phyloP scores from a whole-genome alignment of 2,888 invertebrate genomes.

The Eupithecia pulchellata region DNA sequence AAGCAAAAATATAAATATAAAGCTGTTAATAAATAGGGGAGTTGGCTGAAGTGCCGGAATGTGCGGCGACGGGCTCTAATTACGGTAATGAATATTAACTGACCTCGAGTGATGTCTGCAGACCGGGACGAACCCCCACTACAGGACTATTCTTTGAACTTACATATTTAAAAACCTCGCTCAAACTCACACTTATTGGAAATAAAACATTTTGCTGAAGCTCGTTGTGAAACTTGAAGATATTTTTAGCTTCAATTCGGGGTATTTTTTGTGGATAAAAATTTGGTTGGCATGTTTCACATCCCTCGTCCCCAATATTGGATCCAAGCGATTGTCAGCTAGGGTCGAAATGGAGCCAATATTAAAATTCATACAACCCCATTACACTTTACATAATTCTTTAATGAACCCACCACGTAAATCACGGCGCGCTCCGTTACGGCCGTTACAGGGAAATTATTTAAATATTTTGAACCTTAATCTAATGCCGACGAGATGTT shows the following conservation, averaged over 20 bases:
- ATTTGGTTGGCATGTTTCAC: constrained; percentile 22
- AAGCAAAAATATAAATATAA: constrained; percentile 24
- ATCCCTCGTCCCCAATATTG: constrained; percentile 41
- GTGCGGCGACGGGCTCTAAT: constrained; percentile 50
- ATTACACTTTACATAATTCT: constrained; percentile 54
- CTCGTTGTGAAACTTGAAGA: not conserved
- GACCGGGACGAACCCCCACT: not conserved
- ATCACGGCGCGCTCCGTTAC: constrained; percentile 30
- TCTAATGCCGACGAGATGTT: constrained; percentile 40
- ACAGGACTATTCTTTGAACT: not conserved
- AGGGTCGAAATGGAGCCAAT: constrained; percentile 31
- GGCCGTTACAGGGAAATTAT: constrained; percentile 40
- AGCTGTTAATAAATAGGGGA: constrained; percentile 30
- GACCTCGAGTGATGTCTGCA: constrained; percentile 45
- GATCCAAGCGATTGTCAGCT: constrained; percentile 33
- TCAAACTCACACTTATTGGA: too few relatives aligned
- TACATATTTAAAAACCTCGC: not conserved
- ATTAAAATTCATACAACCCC: constrained; percentile 57
- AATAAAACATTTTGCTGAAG: not conserved
- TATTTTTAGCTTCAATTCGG: not conserved
- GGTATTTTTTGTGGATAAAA: not conserved
- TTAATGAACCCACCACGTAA: constrained; percentile 47
- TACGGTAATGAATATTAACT: constrained; percentile 68
- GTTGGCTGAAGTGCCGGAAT: constrained; percentile 30
- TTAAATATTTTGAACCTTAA: constrained; percentile 46